Evolutionary conservation across 2,797 vertebrate genomes (phyloP).

Genomic region (Helostoma temminkii): DNA sequence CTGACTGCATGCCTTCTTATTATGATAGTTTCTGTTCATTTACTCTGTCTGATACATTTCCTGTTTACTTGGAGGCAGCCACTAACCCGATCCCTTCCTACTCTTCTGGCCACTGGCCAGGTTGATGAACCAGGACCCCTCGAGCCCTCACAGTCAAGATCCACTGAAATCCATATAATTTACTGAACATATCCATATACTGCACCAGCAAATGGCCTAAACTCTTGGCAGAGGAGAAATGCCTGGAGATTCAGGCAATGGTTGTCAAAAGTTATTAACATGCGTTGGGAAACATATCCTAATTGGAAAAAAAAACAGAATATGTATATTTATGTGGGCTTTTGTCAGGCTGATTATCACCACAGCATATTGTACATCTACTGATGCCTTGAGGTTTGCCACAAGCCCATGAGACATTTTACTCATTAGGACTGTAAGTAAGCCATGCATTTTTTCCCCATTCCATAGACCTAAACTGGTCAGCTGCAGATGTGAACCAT

Average conservation of each 20-base stretch:
- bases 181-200: conserved; percentile 60
- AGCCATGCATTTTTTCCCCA: conserved; percentile 34
- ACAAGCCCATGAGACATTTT: conserved; percentile 62
- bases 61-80: conserved; percentile 53
- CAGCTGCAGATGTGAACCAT: conserved; percentile 13
- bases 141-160: conserved; percentile 41
- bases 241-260: conserved; percentile 50
- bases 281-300: conserved; percentile 63
- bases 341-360: conserved; percentile 62
- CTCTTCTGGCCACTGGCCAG: conserved; percentile 43
- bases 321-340: conserved; percentile 47
- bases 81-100: conserved; percentile 40
- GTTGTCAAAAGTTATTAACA: conserved; percentile 77
- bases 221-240: conserved; percentile 27
- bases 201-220: conserved; percentile 48
- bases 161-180: conserved; percentile 63
- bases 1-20: conserved; percentile 53
- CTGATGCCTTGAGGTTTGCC: conserved; percentile 65
- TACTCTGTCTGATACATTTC: conserved; percentile 50
- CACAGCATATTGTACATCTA: conserved; percentile 37
- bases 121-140: conserved; percentile 56
- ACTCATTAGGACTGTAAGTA: conserved; percentile 76
- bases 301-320: conserved; percentile 73
- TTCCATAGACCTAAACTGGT: conserved; percentile 12
- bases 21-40: conserved; percentile 51